Percentiles rank a stretch among this genome's conserved stretches.
Conservation (phyloP, 2,888 invertebrate species). For the Melinaea menophilus region DNA sequence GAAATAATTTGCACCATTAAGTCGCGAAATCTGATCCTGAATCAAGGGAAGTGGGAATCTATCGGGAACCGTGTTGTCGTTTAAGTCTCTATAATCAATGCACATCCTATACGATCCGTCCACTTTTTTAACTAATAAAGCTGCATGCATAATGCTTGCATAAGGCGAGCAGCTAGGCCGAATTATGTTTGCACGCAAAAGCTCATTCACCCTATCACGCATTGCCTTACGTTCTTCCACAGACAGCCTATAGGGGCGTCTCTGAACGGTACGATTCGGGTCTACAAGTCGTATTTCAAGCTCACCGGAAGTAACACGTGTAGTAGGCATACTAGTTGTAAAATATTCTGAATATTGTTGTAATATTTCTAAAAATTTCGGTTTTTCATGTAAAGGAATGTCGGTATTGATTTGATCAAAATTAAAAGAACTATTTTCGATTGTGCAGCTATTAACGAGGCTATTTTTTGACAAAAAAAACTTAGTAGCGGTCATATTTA, state of each 20-base stretch:
- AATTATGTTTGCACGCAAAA: constrained; percentile 8
- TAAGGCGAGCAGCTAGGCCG: constrained; percentile 14
- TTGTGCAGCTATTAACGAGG: no score
- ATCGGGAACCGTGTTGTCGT: constrained; percentile 22
- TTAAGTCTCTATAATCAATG: constrained; percentile 28
- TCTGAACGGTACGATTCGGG: constrained; percentile 12
- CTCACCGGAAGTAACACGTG: not conserved
- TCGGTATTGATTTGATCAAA: no score
- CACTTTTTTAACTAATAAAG: constrained; percentile 25
- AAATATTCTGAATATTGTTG: no score
- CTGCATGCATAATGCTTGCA: constrained; percentile 21
- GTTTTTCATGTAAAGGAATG: no score
- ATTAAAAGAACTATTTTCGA: no score
- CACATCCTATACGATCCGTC: constrained; percentile 30
- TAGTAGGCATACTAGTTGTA: constrained; percentile 2
- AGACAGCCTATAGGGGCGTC: constrained; percentile 13
- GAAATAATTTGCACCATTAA: no score
- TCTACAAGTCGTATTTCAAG: constrained; percentile 7
- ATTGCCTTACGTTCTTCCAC: constrained; percentile 5
- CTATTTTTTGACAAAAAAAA: no score
- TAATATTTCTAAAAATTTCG: no score
- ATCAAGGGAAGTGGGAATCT: constrained; percentile 23
- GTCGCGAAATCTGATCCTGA: constrained; percentile 14
- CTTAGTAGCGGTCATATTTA: no score
- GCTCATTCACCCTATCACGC: constrained; percentile 9